phyloP scores from a whole-genome alignment of 2,797 vertebrate species.

The Meriones psammophilus region DNA sequence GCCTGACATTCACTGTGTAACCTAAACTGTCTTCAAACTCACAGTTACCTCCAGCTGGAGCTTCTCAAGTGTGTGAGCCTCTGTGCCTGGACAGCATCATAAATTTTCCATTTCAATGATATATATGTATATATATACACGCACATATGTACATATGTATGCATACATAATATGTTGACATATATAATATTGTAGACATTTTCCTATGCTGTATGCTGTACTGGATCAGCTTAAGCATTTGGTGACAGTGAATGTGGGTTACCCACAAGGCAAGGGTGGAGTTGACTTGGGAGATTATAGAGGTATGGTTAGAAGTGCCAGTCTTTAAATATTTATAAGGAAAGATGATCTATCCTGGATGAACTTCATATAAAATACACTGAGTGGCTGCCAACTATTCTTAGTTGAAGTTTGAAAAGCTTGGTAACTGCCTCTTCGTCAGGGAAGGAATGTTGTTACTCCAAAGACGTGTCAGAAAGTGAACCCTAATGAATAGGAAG shows the following conservation, averaged over 20 bases:
- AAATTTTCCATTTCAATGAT: background rate
- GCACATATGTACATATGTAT: no score
- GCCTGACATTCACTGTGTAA: background rate
- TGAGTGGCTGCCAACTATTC: background rate
- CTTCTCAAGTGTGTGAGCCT: background rate
- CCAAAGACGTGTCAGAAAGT: background rate
- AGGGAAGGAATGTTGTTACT: background rate
- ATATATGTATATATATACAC: no score
- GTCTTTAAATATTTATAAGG: background rate
- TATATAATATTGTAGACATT: background rate
- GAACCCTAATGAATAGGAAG: background rate
- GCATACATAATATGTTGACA: no score
- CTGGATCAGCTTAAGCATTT: background rate
- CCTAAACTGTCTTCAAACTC: background rate
- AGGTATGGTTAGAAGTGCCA: background rate
- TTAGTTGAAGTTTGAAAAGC: slow-evolving; percentile 50
- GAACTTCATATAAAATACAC: slow-evolving; percentile 15
- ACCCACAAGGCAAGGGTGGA: background rate
- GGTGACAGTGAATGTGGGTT: background rate
- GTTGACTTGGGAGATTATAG: background rate
- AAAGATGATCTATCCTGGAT: background rate
- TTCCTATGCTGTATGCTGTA: background rate
- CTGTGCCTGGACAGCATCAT: background rate
- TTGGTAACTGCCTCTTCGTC: background rate
- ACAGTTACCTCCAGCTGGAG: background rate